Conservation (phyloP, 2,113 vertebrate species). For the Megalops atlanticus region DNA sequence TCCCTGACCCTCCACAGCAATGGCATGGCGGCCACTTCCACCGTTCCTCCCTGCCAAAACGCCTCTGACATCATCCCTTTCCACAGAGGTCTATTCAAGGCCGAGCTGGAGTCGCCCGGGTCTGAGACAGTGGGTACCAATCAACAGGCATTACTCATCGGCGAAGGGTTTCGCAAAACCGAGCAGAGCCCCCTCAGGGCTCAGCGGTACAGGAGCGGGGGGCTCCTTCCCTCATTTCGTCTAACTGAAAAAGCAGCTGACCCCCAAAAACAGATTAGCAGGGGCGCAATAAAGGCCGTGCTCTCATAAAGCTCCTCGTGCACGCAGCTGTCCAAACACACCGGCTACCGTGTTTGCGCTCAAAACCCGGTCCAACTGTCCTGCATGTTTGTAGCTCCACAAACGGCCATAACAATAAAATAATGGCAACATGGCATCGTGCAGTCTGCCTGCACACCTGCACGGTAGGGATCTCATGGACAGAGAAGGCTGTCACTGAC, state of each 20-base stretch:
- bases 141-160: neutral
- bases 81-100: neutral
- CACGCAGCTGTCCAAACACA: constrained; percentile 8
- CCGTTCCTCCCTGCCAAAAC: neutral
- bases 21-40: neutral
- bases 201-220: neutral
- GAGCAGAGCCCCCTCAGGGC: neutral
- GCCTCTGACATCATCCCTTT: neutral
- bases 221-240: neutral
- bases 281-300: neutral
- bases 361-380: neutral
- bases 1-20: neutral
- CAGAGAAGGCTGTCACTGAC: neutral
- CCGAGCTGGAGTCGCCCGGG: neutral
- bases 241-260: constrained; percentile 1
- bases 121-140: neutral
- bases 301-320: neutral
- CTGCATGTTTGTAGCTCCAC: neutral
- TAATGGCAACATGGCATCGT: no score
- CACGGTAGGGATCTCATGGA: neutral
- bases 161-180: neutral
- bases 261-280: constrained; percentile 7
- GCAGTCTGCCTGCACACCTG: neutral
- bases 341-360: neutral
- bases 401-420: neutral